Percentiles rank a stretch among this genome's conserved stretches.
phyloP scores from a whole-genome alignment of 2,888 invertebrate genomes.

The Drosophila lutescens region DNA sequence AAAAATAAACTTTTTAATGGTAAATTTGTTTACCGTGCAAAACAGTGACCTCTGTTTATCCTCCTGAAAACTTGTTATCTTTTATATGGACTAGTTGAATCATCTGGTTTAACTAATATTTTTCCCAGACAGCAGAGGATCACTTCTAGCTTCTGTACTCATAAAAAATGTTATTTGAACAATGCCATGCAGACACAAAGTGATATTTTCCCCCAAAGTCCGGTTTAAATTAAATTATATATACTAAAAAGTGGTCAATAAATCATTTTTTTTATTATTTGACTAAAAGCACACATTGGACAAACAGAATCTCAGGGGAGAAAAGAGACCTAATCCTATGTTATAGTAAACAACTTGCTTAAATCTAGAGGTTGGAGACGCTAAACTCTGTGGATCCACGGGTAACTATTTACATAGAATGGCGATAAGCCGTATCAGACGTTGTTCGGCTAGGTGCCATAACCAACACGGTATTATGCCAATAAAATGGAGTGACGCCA shows the following conservation, averaged over 20 bases:
- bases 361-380: conserved; percentile 37
- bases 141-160: conserved; percentile 14
- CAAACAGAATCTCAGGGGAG: conserved; percentile 9
- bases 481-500: conserved; percentile 53
- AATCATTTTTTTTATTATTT: conserved; percentile 27
- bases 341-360: conserved; percentile 30
- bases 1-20: neutral
- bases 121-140: conserved; percentile 12
- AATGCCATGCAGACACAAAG: conserved; percentile 6
- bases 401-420: conserved; percentile 41
- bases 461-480: conserved; percentile 58
- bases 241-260: conserved; percentile 1
- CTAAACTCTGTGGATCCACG: conserved; percentile 28
- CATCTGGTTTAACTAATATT: neutral
- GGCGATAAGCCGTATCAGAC: conserved; percentile 46
- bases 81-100: neutral
- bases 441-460: conserved; percentile 39
- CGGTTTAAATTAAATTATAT: neutral
- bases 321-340: conserved; percentile 19
- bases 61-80: neutral
- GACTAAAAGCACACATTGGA: conserved; percentile 26
- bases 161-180: conserved; percentile 1
- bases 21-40: neutral
- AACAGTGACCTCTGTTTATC: neutral
- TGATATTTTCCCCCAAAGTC: conserved; percentile 8